phyloP scores from a whole-genome alignment of 1,140 invertebrate genomes.

The Microplitis mediator region DNA sequence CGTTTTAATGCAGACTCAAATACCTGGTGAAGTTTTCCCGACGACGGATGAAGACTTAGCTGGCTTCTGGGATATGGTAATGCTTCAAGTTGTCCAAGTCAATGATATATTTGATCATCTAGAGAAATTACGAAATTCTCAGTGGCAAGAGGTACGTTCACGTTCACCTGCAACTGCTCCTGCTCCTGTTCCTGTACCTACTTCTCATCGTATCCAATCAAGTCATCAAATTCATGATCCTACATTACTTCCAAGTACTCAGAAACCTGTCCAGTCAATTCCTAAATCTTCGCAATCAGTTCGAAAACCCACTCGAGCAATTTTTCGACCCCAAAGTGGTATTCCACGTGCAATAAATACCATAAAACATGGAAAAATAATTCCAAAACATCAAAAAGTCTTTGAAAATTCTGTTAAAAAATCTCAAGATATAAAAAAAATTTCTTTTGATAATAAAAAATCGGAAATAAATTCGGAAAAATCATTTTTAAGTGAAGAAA shows the following conservation, averaged over 20 bases:
- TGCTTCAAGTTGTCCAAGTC: constrained; percentile 84
- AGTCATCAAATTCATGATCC: neutral
- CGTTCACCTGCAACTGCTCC: neutral
- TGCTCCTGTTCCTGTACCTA: neutral
- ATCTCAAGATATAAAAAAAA: neutral
- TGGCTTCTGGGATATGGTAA: constrained; percentile 98
- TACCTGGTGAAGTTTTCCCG: constrained; percentile 79
- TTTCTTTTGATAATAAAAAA: neutral
- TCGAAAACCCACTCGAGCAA: too few relatives aligned
- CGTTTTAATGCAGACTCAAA: constrained; percentile 64
- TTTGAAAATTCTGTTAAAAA: neutral
- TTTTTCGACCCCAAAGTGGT: neutral
- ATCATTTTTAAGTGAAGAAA: neutral
- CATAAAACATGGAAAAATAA: neutral
- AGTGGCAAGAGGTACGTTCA: constrained; percentile 70
- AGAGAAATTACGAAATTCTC: constrained; percentile 70
- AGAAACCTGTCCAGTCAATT: too few relatives aligned
- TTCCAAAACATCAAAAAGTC: neutral
- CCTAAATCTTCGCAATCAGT: too few relatives aligned
- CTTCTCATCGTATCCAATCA: neutral
- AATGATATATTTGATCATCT: constrained; percentile 81
- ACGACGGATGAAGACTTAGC: constrained; percentile 88
- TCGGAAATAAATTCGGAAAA: neutral
- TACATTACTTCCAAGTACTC: neutral
- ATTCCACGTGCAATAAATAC: neutral